Evolutionary conservation across 2,113 vertebrate species (phyloP), one percentile per base, ranked within the genome.

Genomic region (Chloropsis hardwickii): DNA sequence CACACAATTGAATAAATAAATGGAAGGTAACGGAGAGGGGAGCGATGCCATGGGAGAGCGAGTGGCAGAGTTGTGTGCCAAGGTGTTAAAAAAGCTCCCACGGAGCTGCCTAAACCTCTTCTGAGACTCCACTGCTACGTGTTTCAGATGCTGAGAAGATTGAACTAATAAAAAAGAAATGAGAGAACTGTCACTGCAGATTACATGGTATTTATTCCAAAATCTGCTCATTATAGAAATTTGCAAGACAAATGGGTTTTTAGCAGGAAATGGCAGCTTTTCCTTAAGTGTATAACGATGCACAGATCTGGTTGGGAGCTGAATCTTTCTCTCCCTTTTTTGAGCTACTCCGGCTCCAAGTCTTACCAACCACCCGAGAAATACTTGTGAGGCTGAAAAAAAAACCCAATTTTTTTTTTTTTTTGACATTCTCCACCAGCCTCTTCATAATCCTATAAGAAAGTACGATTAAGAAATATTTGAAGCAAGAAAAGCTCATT

Each of bases 121-220:
- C 88, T 56, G 96, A 97, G 95, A 83, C 93, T 90, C 96, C 65
- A 5, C 78, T 28, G 78, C 94, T 97, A 83, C 95, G 96, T 88
- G 94, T 96, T 97, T 98, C 97, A 98, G 98, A 98, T 98, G 96
- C 97, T 92, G 95, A 92, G 94, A 97, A 98, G 97, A 98, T 92
- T 96, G 96, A 97, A 97, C 97, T 98, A 97, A 98, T 98, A 98
- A 97, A 98, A 98, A 96, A 97, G 97, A 97, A 98, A 98, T 97
- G 97, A 98, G 97, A 96, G 97, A 97, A 98, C 96, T 96, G 96
- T 98, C 98, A 97, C 94, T 92, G 91, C 96, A 97, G 97, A 97
- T 98, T 98, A 97, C 94, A 97, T 96, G 97, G 97, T 97, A 97
- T 98, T 98, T 98, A 98, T 98, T 97, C 96, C 94, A 96, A 97